Conservation (phyloP, 2,113 vertebrate species). For the Macheiramphus alcinus region DNA sequence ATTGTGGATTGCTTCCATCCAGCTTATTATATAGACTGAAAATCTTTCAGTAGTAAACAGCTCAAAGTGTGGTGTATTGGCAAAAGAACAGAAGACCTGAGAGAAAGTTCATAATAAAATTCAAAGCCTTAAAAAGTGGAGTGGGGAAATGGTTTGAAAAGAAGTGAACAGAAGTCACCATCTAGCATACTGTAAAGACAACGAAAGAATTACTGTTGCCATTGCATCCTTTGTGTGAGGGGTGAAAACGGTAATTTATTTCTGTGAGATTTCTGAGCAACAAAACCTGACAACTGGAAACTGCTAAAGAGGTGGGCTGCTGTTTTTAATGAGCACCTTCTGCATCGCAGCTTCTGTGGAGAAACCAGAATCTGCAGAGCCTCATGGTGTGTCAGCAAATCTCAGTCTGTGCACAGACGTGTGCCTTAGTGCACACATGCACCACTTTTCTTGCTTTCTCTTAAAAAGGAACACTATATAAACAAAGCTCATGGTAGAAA, state of each 20-base stretch:
- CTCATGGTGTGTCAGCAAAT: background rate
- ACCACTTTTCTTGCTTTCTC: background rate
- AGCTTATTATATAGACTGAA: background rate
- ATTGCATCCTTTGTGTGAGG: constrained; percentile 1
- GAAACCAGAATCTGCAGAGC: background rate
- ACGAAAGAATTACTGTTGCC: constrained; percentile 26
- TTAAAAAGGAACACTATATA: background rate
- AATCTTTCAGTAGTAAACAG: background rate
- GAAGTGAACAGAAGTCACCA: background rate
- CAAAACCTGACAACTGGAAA: constrained; percentile 12
- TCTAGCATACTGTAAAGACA: background rate
- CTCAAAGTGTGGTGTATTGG: background rate
- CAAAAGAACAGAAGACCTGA: background rate
- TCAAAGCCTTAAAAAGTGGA: constrained; percentile 48
- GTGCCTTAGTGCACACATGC: background rate
- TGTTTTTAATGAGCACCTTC: constrained; percentile 44
- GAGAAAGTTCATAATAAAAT: constrained; percentile 47
- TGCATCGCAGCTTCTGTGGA: background rate
- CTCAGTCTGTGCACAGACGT: background rate
- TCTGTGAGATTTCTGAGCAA: constrained; percentile 38
- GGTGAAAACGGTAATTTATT: constrained; percentile 33
- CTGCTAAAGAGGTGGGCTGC: background rate
- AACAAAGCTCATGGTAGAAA: background rate
- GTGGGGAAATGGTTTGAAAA: background rate
- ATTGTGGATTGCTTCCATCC: background rate